Percentiles rank a stretch among this genome's conserved stretches.
Conservation (phyloP, 2,797 vertebrate species). For the Cygnus olor region DNA sequence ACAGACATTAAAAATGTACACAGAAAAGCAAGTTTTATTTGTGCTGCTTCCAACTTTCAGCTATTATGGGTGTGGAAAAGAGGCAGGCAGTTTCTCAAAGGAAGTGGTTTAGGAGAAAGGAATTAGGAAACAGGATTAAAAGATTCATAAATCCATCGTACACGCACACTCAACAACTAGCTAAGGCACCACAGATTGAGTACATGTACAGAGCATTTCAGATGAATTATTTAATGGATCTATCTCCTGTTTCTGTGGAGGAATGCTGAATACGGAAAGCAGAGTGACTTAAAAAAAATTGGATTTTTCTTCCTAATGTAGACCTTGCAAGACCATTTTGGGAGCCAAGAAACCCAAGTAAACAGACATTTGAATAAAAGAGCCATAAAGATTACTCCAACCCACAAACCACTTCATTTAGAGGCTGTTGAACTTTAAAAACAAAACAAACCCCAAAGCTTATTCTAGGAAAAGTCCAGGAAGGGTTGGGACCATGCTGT, state of each 20-base stretch:
- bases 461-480: not conserved
- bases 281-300: not conserved
- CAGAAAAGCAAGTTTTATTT: not conserved
- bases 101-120: not conserved
- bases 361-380: not conserved
- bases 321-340: not conserved
- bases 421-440: not conserved
- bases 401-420: slow-evolving; percentile 5
- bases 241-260: not conserved
- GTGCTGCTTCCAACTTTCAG: slow-evolving; percentile 27
- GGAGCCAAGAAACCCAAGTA: not conserved
- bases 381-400: not conserved
- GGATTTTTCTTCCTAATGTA: not conserved
- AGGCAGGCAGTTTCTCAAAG: slow-evolving; percentile 13
- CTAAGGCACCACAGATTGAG: not conserved
- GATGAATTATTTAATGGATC: not conserved
- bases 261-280: not conserved
- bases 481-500: not conserved
- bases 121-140: slow-evolving; percentile 6
- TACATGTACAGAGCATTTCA: not conserved
- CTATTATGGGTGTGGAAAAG: slow-evolving; percentile 17
- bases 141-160: not conserved
- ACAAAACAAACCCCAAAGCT: not conserved
- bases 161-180: not conserved
- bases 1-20: not conserved